Evolutionary conservation across 2,888 invertebrate genomes (phyloP), one percentile per base, ranked within the genome.

Genomic region (Sialis lutaria): DNA sequence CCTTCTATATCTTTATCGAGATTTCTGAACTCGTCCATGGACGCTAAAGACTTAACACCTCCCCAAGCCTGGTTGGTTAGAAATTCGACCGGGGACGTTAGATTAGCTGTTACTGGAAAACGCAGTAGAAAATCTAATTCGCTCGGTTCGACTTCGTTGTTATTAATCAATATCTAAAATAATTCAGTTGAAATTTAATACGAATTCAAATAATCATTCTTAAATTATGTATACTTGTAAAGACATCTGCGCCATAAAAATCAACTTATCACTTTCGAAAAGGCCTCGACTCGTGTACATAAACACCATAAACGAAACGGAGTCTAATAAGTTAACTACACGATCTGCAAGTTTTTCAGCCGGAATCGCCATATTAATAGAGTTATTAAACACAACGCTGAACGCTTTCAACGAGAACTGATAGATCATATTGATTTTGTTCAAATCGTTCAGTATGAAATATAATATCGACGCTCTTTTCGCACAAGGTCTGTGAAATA

Each of bases 321-420:
- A 83, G 56, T 93, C 91, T 46, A 92, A 77, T 9, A 95, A 67
- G 60, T 83, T 82, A 6, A 62, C 56, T 1, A 93, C 88, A 33
- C 92, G 71, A 5, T 72, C 70, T 39, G 76, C 75, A 0, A 91
- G 67, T 2, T 79, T 82, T 0, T 84, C 82, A 0, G 81, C 74
- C 0, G 70, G 64, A 5, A 74, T 72, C 0, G 92, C 83, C 48
- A 69, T 71, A 10, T 68, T 65, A 42, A 95, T 77, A 1, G 93
- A 90, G 53, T 84, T 85, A 55, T 82, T 83, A 64, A 93, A 93
- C 4, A 93, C 92, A 0, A 85, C 83, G 55, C 83, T 88, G 68
- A 92, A 93, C 0, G 93, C 90, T 65, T 93, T 93, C 48, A 95
- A 67, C 0, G 93, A 93, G 67, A 95, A 95, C 64, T 93, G 92